These are phyloP conservation scores for Amphimedon queenslandica DNA, from an alignment of 37 sponge, comb jelly and placozoan genomes.

Conservation along the genomic window DNA sequence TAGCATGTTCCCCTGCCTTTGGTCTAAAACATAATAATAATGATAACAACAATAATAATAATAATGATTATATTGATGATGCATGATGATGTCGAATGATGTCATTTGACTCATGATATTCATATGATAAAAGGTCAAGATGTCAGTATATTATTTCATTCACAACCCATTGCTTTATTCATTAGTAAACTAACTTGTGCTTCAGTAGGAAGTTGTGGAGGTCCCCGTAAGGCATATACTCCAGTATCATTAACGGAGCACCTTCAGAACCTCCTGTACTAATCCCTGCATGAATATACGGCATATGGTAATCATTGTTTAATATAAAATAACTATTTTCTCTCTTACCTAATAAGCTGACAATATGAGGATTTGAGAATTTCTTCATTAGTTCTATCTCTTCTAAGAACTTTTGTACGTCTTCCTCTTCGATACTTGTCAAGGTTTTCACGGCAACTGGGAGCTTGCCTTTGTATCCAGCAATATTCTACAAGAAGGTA, in stretches of 20 bases:
- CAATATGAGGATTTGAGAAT: slow-evolving; percentile 61
- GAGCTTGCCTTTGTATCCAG: slow-evolving; percentile 23
- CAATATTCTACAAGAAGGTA: slow-evolving; percentile 37
- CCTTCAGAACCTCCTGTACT: slow-evolving; percentile 14
- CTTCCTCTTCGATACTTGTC: slow-evolving; percentile 22
- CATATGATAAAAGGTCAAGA: no score
- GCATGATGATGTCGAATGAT: no score
- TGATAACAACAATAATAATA: no score
- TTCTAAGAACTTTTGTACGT: slow-evolving; percentile 41
- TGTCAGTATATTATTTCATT: no score
- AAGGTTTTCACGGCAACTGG: slow-evolving; percentile 74
- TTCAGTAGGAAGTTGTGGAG: slow-evolving; percentile 36
- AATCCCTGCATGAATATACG: slow-evolving; percentile 4
- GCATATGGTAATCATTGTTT: background rate
- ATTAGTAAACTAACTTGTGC: slow-evolving; percentile 40
- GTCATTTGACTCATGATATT: no score
- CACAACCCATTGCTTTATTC: no score
- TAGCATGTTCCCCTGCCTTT: no score
- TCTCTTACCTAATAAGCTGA: slow-evolving; percentile 55
- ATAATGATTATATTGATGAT: no score
- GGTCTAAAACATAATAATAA: no score
- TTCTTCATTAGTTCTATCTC: slow-evolving; percentile 66
- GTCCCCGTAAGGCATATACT: slow-evolving; percentile 70
- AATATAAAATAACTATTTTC: background rate
- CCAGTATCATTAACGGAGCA: slow-evolving; percentile 76